Percentiles rank a stretch among this genome's conserved stretches.
Conservation (phyloP, 2,797 vertebrate genomes). For the Percopsis omiscomaycus region DNA sequence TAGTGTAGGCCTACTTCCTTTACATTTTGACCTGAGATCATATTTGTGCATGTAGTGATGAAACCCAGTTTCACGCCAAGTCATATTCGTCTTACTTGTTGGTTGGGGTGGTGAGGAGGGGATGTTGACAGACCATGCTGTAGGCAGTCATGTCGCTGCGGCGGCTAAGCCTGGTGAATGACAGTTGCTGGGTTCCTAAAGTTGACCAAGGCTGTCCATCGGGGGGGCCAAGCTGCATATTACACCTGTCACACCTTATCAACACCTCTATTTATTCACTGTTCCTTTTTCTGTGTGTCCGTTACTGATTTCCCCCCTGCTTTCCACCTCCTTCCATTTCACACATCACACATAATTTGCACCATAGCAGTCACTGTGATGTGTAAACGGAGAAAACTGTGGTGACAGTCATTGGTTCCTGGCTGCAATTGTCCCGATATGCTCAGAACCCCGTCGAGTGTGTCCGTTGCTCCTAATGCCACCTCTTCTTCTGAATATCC, state of each 20-base stretch:
- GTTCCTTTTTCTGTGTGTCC: conserved; percentile 38
- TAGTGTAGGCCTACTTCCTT: not conserved
- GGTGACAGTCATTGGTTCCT: conserved; percentile 65
- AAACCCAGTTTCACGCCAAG: not conserved
- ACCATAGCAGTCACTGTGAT: conserved; percentile 48
- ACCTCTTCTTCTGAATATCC: conserved; percentile 26
- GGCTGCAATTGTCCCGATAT: conserved; percentile 62
- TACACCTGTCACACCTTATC: conserved; percentile 72
- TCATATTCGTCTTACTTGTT: too few relatives aligned
- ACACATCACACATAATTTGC: conserved; percentile 63
- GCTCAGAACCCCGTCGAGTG: conserved; percentile 58
- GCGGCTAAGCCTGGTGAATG: conserved; percentile 32
- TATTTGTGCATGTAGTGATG: not conserved
- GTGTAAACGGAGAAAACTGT: conserved; percentile 61
- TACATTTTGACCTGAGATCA: not conserved
- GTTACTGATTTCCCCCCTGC: conserved; percentile 55
- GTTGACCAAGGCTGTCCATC: conserved; percentile 57
- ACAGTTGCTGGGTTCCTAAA: conserved; percentile 45
- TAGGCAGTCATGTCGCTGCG: conserved; percentile 16
- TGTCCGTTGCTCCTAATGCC: conserved; percentile 51
- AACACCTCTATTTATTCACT: conserved; percentile 50
- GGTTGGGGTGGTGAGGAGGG: conserved; percentile 13
- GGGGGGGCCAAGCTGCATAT: conserved; percentile 65
- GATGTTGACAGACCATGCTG: conserved; percentile 36
- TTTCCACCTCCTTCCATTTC: conserved; percentile 47